These are phyloP conservation scores for Gryllus bimaculatus DNA, from an alignment of 1,140 invertebrate species.

Conservation along the genomic window DNA sequence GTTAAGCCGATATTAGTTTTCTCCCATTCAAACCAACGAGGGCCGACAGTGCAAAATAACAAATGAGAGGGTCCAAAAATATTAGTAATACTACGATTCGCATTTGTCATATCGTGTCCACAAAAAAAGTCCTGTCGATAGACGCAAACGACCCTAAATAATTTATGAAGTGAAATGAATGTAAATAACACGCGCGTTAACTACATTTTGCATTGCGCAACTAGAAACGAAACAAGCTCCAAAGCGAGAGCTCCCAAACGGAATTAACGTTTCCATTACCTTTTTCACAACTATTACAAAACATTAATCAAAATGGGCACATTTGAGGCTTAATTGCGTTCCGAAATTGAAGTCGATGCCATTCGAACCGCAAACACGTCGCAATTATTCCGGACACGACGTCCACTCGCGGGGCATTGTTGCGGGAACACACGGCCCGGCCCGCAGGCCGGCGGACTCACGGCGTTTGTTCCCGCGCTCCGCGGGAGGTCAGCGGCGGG, in stretches of 20 bases:
- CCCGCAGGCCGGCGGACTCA: no score
- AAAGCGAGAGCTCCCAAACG: background rate
- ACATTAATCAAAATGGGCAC: background rate
- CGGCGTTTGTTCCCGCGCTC: no score
- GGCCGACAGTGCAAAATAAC: background rate
- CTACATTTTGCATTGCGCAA: background rate
- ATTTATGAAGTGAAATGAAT: constrained; percentile 2
- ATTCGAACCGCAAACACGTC: background rate
- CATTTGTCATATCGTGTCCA: background rate
- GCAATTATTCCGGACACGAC: background rate
- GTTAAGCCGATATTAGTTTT: no score
- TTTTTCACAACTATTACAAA: constrained; percentile 1
- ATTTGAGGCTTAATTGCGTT: background rate
- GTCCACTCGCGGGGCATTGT: background rate
- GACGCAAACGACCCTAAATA: background rate
- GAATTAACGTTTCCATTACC: constrained; percentile 1
- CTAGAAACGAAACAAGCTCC: background rate
- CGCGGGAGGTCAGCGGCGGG: no score
- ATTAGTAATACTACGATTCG: background rate
- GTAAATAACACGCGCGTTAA: background rate
- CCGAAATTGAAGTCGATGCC: background rate
- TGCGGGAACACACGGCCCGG: background rate
- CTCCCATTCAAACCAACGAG: no score
- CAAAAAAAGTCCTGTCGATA: background rate
- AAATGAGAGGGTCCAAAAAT: background rate